Evolutionary conservation across 2,113 vertebrate species (phyloP).

Genomic region (Patagioenas fasciata): DNA sequence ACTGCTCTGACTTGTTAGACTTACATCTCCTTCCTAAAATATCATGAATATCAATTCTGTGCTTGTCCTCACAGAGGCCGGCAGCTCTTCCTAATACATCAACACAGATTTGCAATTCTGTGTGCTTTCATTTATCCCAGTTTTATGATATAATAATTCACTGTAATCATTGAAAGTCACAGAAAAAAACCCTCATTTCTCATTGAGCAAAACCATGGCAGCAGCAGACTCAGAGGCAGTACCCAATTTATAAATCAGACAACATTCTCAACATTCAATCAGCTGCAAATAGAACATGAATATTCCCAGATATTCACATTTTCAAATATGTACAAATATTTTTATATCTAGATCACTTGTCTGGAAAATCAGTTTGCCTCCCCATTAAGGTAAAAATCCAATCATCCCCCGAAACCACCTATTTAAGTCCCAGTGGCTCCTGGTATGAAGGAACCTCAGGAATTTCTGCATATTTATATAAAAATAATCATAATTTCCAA

Average conservation of each 20-base stretch:
- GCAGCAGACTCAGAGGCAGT: neutral
- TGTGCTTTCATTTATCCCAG: neutral
- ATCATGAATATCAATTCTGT: neutral
- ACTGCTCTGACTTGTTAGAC: constrained; percentile 10
- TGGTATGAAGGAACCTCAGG: neutral
- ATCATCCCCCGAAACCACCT: neutral
- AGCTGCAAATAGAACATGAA: neutral
- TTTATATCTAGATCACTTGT: neutral
- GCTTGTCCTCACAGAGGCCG: neutral
- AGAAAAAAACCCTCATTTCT: neutral
- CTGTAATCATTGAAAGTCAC: neutral
- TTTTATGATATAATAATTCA: constrained; percentile 37
- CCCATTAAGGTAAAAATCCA: neutral
- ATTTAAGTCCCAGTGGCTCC: neutral
- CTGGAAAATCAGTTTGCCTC: neutral
- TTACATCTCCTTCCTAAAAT: constrained; percentile 53
- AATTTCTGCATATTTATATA: neutral
- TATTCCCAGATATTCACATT: neutral
- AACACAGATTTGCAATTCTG: neutral
- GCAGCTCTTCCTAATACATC: constrained; percentile 15
- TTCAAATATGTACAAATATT: neutral
- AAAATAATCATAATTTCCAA: neutral
- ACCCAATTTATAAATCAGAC: neutral
- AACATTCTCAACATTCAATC: neutral
- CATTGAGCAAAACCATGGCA: neutral